Conservation (phyloP, 2,797 vertebrate species). For the Eleutherodactylus coqui region DNA sequence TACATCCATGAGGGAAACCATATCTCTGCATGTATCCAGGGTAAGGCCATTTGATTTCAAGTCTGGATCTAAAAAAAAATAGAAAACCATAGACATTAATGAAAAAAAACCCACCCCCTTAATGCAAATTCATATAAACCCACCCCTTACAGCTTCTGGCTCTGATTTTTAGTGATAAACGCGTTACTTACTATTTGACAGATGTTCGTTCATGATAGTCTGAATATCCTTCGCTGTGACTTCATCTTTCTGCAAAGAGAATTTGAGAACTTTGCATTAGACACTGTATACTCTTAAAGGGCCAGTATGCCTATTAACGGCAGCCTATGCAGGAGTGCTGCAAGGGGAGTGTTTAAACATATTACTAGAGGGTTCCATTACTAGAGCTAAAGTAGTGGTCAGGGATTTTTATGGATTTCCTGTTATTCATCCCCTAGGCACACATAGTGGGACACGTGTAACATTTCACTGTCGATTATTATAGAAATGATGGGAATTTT, state of each 20-base stretch:
- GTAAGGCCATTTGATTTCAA: slow-evolving; percentile 86
- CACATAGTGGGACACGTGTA: not conserved
- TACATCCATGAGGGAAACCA: slow-evolving; percentile 92
- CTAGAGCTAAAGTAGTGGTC: not conserved
- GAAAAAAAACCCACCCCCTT: not conserved
- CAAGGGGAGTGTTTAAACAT: not conserved
- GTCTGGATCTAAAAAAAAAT: slow-evolving; percentile 78
- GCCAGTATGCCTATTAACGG: not conserved
- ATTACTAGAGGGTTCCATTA: not conserved
- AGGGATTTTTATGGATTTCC: not conserved
- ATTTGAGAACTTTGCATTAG: not conserved
- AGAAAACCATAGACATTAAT: not conserved
- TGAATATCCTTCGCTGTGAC: slow-evolving; percentile 80
- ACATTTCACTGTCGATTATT: not conserved
- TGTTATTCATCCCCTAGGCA: not conserved
- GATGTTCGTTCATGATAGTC: slow-evolving; percentile 80
- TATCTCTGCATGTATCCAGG: slow-evolving; percentile 83
- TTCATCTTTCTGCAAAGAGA: slow-evolving; percentile 81
- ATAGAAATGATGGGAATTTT: not conserved
- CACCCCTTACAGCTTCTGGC: not conserved
- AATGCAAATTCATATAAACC: not conserved
- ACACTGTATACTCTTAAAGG: not conserved
- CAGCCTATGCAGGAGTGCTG: no score
- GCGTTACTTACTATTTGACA: slow-evolving; percentile 80
- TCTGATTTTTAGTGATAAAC: not conserved